phyloP scores from a whole-genome alignment of 2,113 vertebrate genomes.

The Fulmarus glacialis region DNA sequence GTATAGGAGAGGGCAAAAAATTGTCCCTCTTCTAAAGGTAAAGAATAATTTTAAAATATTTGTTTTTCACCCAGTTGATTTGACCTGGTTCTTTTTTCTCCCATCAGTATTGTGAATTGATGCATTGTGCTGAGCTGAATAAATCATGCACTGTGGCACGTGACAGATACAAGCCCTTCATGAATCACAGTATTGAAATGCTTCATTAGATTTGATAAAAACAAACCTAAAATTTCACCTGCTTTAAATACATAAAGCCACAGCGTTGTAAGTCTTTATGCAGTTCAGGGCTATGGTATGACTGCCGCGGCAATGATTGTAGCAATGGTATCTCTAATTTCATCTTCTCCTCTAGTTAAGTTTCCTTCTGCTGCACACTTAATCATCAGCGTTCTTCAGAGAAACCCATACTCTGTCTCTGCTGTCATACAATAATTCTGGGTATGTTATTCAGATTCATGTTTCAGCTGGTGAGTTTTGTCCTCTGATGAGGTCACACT shows the following conservation, averaged over 20 bases:
- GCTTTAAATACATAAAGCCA: background rate
- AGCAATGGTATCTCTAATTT: background rate
- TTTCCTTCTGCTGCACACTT: background rate
- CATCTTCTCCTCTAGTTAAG: background rate
- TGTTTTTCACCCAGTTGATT: background rate
- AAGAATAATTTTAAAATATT: background rate
- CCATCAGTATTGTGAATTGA: background rate
- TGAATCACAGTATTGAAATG: background rate
- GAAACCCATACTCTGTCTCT: background rate
- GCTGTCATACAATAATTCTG: background rate
- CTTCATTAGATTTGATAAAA: background rate
- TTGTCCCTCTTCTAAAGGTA: background rate
- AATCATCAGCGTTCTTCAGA: background rate
- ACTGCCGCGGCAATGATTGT: background rate
- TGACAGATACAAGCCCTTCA: background rate
- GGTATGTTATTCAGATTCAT: background rate
- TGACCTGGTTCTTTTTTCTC: background rate
- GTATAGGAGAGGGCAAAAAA: background rate
- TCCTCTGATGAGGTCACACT: background rate
- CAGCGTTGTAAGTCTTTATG: background rate
- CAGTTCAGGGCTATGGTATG: background rate
- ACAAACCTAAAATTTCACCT: background rate
- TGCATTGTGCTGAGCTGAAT: background rate
- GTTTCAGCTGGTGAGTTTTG: background rate
- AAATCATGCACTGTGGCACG: background rate